Base-by-base conservation (phyloP, 2,888 invertebrate species). In the Coelogynopora nodosa region DNA sequence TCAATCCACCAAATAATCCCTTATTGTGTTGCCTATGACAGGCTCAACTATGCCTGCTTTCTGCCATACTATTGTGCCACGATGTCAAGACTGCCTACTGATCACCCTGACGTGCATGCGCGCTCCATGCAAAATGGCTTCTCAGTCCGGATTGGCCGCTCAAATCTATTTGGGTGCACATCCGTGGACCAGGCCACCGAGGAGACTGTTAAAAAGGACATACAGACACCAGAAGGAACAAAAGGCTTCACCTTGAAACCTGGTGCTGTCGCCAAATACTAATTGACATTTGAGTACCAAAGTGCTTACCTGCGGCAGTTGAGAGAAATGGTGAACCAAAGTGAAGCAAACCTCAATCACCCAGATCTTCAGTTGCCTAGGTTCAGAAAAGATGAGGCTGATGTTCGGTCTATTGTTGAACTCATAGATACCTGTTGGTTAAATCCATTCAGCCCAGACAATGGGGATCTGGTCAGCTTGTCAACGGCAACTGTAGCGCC, bases 141-240 rank as follows among this genome's bases (percentile, higher is more conserved):
- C 18, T 49, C 49, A 49, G 49, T 49, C 5, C 49, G 18, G 49
- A 5, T 49, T 18, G 5, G 49, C 5, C 49, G 18, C 5, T 10
- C 5, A 10, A 49, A 49, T 49, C 49, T 18, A 49, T 49, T 49
- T 49, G 49, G 49, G 5, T 10, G 49, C 5, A 49, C 18, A 18
- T n/a, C 49, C 18, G 49, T 49, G 49, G 49, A 49, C 49, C 49
- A 49, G 18, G 18, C 49, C 5, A 5, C 29, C 18, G 88, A 87
- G 67, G 86, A 88, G 31, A 88, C 88, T 13, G 85, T 88, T 0
- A 88, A 88, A 67, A 88, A 88, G 67, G 88, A 88, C 82, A 88
- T 87, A 10, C 87, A 88, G 67, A 88, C 87, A 30, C 18, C 49
- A 10, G 49, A 18, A 10, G 49, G 49, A 18, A 49, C 49, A 49